Percentiles rank a stretch among this genome's conserved stretches.
phyloP scores from a whole-genome alignment of 2,888 invertebrate genomes.

The Dryobota labecula region DNA sequence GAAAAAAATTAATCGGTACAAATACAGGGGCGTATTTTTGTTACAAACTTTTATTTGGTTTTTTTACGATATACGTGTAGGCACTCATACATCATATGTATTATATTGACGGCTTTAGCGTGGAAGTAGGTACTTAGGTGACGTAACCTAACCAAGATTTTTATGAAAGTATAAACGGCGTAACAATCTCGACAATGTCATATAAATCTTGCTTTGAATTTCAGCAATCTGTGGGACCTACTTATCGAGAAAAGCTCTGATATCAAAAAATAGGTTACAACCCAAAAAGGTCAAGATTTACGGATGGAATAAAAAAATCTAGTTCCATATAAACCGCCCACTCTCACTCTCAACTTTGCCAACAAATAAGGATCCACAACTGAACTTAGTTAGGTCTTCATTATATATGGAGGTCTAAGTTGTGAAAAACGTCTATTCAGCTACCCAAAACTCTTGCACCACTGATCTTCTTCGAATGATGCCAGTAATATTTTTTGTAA shows the following conservation, averaged over 20 bases:
- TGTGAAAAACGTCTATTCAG: constrained; percentile 25
- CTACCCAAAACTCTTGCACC: constrained; percentile 11
- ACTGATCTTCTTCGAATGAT: constrained; percentile 19
- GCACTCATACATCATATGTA: background rate
- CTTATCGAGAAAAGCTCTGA: background rate
- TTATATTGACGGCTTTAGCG: background rate
- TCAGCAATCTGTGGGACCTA: background rate
- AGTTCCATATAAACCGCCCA: background rate
- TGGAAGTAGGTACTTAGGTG: background rate
- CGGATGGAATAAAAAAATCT: background rate
- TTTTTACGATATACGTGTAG: constrained; percentile 29
- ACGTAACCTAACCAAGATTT: background rate
- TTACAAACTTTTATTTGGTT: constrained; percentile 38
- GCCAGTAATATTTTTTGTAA: background rate
- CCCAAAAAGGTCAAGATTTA: constrained; percentile 12
- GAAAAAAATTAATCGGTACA: constrained; percentile 52
- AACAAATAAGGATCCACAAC: constrained; percentile 31
- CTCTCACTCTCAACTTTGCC: constrained; percentile 21
- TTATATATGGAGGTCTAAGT: constrained; percentile 40
- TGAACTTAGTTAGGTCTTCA: constrained; percentile 33
- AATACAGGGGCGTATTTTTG: constrained; percentile 48
- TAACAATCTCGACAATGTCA: background rate
- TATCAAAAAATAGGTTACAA: constrained; percentile 6
- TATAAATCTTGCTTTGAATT: background rate
- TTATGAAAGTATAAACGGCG: background rate